These are phyloP conservation scores for Rhagonycha fulva DNA, from an alignment of 2,888 invertebrate species.

Conservation along the genomic window DNA sequence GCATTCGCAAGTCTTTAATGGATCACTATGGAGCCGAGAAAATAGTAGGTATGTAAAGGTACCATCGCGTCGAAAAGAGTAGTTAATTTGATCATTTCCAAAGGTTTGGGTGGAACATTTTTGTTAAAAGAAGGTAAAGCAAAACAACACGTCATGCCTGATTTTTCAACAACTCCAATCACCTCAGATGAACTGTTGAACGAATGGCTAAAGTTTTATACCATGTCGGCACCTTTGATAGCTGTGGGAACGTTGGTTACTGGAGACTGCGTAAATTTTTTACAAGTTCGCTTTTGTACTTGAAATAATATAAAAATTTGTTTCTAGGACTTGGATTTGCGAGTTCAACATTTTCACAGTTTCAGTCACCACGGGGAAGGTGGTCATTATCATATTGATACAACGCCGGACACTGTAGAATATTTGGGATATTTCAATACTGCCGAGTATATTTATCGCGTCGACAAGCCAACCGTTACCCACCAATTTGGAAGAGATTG, in stretches of 20 bases:
- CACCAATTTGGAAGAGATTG: constrained; percentile 66
- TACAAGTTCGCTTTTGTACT: neutral
- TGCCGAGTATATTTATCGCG: constrained; percentile 72
- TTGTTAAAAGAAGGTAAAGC: constrained; percentile 80
- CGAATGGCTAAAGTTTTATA: constrained; percentile 88
- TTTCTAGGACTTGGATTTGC: constrained; percentile 80
- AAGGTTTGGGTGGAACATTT: constrained; percentile 89
- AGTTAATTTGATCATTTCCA: neutral
- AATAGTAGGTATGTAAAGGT: constrained; percentile 64
- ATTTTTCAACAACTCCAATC: constrained; percentile 80
- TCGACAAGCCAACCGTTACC: constrained; percentile 72
- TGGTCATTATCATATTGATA: constrained; percentile 97
- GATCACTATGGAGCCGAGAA: constrained; percentile 66
- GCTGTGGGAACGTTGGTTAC: constrained; percentile 88
- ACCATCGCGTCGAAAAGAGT: constrained; percentile 33
- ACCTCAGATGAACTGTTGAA: constrained; percentile 75
- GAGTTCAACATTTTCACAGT: constrained; percentile 96
- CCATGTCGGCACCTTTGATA: constrained; percentile 87
- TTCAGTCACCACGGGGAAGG: constrained; percentile 82
- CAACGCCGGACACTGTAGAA: constrained; percentile 82
- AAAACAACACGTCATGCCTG: constrained; percentile 95
- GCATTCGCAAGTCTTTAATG: constrained; percentile 73
- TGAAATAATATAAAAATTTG: neutral
- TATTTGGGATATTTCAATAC: constrained; percentile 90
- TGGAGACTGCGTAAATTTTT: constrained; percentile 71